Percentiles rank a stretch among this genome's conserved stretches.
phyloP scores from a whole-genome alignment of 1,140 invertebrate genomes.

The Sitobion miscanthi region DNA sequence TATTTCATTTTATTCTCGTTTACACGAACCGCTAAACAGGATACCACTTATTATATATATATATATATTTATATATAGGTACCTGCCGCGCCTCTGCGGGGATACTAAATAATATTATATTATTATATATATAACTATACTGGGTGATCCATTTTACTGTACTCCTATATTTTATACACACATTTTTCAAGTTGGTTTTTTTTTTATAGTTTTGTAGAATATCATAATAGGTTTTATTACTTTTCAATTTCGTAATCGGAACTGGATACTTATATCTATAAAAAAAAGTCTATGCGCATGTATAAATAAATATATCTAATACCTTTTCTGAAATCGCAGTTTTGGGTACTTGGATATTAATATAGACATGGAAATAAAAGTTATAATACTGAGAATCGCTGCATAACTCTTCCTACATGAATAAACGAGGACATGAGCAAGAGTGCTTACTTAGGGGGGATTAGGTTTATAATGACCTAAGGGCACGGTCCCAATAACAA shows the following conservation, averaged over 20 bases:
- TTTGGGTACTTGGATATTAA: no score
- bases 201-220: background rate
- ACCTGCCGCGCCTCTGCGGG: background rate
- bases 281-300: no score
- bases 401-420: no score
- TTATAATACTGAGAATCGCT: no score
- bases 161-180: background rate
- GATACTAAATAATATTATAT: conserved; percentile 1
- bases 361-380: no score
- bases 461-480: no score
- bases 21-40: background rate
- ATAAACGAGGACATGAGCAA: no score
- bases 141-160: background rate
- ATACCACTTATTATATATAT: background rate
- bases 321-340: no score
- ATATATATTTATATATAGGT: background rate
- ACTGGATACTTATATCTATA: no score
- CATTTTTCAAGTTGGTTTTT: background rate
- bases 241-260: background rate
- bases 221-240: background rate
- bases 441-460: no score
- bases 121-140: background rate
- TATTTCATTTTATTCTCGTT: background rate
- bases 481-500: no score
- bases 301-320: no score